These are phyloP conservation scores for Cyclura pinguis DNA, from an alignment of 2,797 vertebrate species.

Conservation along the genomic window DNA sequence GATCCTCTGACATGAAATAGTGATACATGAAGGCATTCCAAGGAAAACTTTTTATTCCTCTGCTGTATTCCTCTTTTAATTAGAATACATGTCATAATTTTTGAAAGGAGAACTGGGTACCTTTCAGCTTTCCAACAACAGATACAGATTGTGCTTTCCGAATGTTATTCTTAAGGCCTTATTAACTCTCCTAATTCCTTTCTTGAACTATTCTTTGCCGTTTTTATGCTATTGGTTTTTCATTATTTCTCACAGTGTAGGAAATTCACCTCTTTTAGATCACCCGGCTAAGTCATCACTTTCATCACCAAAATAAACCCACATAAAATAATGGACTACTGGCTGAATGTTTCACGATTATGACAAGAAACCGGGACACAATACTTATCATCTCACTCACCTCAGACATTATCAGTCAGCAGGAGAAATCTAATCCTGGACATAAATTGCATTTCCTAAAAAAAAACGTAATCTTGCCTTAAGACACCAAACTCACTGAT, in stretches of 20 bases:
- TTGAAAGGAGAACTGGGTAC: background rate
- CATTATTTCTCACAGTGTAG: constrained; percentile 15
- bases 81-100: background rate
- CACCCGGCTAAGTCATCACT: constrained; percentile 23
- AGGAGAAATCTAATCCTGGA: constrained; percentile 82
- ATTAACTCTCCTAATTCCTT: background rate
- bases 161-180: constrained; percentile 10
- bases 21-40: background rate
- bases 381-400: constrained; percentile 81
- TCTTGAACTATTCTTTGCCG: background rate
- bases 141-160: background rate
- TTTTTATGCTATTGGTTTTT: background rate
- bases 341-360: constrained; percentile 63
- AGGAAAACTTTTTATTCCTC: background rate
- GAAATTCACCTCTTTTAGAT: constrained; percentile 1
- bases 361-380: constrained; percentile 72
- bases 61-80: background rate
- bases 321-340: constrained; percentile 53
- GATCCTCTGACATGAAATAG: background rate
- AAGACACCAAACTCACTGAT: constrained; percentile 84
- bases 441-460: constrained; percentile 89
- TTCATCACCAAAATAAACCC: constrained; percentile 40
- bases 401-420: constrained; percentile 83
- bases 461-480: constrained; percentile 85
- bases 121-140: background rate